Conservation (phyloP, 2,797 vertebrate species). For the Psittacula derbiana region DNA sequence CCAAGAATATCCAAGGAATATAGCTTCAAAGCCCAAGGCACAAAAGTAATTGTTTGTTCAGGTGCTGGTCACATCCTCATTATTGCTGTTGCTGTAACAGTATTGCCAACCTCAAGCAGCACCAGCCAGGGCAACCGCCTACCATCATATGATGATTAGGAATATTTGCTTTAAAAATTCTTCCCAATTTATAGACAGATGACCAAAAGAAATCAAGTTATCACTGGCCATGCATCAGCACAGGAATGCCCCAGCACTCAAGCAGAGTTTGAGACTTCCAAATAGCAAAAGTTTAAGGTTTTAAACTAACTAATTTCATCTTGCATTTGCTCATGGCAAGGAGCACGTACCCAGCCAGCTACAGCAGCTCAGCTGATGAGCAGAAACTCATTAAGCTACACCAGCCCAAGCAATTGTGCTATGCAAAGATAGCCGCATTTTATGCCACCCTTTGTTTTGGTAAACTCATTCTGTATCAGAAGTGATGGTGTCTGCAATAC, state of each 20-base stretch:
- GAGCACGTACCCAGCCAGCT: not conserved
- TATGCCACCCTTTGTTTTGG: not conserved
- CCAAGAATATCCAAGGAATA: not conserved
- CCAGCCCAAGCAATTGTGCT: not conserved
- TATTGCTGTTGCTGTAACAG: not conserved
- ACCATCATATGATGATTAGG: not conserved
- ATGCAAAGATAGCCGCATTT: not conserved
- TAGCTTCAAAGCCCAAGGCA: not conserved
- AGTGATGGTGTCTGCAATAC: not conserved
- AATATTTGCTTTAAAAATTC: not conserved
- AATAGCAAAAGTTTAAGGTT: not conserved
- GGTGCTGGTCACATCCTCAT: not conserved
- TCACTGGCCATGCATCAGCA: not conserved
- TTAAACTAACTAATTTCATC: not conserved
- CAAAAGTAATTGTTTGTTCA: conserved; percentile 22
- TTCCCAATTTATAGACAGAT: not conserved
- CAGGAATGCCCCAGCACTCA: not conserved
- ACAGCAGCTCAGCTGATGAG: not conserved
- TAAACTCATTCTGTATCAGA: not conserved
- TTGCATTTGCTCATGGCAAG: not conserved
- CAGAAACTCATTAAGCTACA: not conserved
- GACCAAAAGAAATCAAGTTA: not conserved
- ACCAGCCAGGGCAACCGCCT: not conserved
- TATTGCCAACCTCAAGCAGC: not conserved
- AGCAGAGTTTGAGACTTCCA: not conserved